Conservation (phyloP, 2,888 invertebrate species). For the Papilio gigon region DNA sequence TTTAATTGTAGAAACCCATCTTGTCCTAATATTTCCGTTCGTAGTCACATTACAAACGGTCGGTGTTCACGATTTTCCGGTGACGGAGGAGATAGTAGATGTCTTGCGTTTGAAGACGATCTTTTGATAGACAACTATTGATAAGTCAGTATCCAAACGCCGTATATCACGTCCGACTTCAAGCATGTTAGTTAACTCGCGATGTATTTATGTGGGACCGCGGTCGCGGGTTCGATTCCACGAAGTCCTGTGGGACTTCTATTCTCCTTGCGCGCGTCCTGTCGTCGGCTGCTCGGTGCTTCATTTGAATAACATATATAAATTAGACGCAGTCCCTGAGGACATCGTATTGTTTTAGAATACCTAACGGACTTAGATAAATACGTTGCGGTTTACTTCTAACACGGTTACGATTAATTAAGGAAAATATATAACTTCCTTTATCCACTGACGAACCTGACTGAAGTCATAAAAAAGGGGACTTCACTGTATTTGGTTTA, state of each 20-base stretch:
- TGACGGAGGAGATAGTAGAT: no score
- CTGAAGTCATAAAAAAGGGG: no score
- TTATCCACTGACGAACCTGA: no score
- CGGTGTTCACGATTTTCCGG: no score
- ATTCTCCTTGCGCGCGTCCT: conserved; percentile 43
- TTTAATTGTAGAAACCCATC: no score
- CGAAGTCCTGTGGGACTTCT: conserved; percentile 50
- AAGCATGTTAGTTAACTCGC: conserved; percentile 5
- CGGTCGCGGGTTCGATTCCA: conserved; percentile 46
- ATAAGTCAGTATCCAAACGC: background rate
- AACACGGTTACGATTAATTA: background rate
- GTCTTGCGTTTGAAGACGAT: background rate
- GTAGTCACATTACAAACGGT: no score
- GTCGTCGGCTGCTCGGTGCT: conserved; percentile 34
- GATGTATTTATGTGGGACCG: conserved; percentile 48
- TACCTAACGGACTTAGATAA: conserved; percentile 1
- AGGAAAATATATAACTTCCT: no score
- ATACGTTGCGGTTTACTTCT: background rate
- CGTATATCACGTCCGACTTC: background rate
- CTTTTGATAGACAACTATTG: background rate
- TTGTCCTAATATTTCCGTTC: no score
- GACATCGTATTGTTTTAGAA: conserved; percentile 1
- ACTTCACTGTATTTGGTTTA: no score
- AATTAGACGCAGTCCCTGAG: conserved; percentile 9
- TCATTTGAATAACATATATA: conserved; percentile 44